Evolutionary conservation across 2,888 invertebrate genomes (phyloP), one percentile per base, ranked within the genome.

Genomic region (Parnassius apollo): DNA sequence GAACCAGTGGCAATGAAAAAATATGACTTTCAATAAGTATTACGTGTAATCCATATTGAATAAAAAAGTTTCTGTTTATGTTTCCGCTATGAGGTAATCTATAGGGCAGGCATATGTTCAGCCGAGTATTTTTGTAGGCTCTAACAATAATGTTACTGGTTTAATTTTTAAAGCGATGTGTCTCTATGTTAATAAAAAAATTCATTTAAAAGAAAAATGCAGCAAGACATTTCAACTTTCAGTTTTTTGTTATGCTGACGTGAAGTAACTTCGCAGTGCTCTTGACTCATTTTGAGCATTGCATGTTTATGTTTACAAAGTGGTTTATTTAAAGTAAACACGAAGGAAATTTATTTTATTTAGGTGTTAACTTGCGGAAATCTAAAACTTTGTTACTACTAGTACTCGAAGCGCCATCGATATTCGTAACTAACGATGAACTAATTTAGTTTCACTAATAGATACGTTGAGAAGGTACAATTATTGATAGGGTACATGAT

Each of bases 291-390:
- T 64, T 63, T 64, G 44, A 60, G 25, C 55, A 10, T 55, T 45
- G 51, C 51, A 8, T 12, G 64, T 42, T 60, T 60, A 64, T 64
- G 56, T 48, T 63, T 59, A 48, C 63, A 56, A 13, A 48, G 64
- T 57, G 42, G 42, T 57, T 59, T 25, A 62, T 58, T 62, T 62
- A 46, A 48, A 42, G 48, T 60, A 57, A 60, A 60, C 49, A 59
- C 8, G 25, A 53, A 52, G 51, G 48, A 57, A 59, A 53, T 64
- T 60, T 63, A 59, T 63, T 55, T 8, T 57, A 60, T 64, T 57
- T 59, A 60, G 48, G 51, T 60, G 64, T 53, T 64, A 60, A 64
- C 53, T 64, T 60, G 60, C 57, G 57, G 64, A 64, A 64, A 60
- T 64, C 53, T 64, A 57, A 64, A 53, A 42, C 9, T 52, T 42